Evolutionary conservation across 2,797 vertebrate genomes (phyloP).

Genomic region (Cercopithecus diana): DNA sequence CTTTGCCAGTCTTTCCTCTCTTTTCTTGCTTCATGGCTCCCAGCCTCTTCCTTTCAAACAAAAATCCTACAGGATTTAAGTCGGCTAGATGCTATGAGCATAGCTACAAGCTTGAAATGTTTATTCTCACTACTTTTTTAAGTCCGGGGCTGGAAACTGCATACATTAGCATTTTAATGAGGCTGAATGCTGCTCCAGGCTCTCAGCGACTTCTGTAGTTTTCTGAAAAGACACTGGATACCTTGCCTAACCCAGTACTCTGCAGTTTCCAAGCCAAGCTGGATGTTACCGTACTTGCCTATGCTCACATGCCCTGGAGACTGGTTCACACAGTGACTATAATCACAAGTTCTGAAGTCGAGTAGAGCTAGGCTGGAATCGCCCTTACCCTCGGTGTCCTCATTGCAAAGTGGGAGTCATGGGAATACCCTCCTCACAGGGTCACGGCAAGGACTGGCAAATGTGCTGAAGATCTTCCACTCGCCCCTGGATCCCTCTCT

Average conservation of each 20-base stretch:
- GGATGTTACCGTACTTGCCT: not conserved
- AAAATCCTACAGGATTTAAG: slow-evolving; percentile 35
- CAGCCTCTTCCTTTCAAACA: slow-evolving; percentile 20
- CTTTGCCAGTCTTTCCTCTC: not conserved
- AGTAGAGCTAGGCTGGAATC: not conserved
- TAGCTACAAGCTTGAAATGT: not conserved
- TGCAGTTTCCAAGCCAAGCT: not conserved
- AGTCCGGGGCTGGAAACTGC: not conserved
- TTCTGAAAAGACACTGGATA: not conserved
- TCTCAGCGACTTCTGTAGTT: not conserved
- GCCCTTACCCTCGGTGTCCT: not conserved
- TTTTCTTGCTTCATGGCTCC: not conserved
- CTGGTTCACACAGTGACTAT: not conserved
- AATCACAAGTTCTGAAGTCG: not conserved
- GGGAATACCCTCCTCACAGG: not conserved
- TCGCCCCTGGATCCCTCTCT: not conserved
- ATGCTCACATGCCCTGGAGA: not conserved
- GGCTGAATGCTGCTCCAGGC: not conserved
- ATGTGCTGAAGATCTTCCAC: not conserved
- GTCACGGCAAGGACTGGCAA: not conserved
- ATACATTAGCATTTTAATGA: not conserved
- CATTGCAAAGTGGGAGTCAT: not conserved
- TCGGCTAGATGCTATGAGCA: not conserved
- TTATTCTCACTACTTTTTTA: not conserved
- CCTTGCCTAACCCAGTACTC: not conserved